phyloP scores from a whole-genome alignment of 2,113 vertebrate species.

The Maccullochella peelii region DNA sequence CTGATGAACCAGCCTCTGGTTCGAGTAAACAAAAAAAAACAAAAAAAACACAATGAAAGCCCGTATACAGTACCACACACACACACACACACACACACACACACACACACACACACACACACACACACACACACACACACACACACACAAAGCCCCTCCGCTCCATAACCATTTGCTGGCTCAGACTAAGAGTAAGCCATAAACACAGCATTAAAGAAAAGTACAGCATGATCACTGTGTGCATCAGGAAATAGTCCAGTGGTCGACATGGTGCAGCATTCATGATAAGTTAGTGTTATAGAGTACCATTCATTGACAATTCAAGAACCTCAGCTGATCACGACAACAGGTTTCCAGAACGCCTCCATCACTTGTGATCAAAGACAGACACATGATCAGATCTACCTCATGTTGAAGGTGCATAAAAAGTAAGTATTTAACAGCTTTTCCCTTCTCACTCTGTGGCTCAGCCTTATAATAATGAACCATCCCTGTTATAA shows the following conservation, averaged over 20 bases:
- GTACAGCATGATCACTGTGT: constrained; percentile 50
- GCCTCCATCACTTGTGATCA: not conserved
- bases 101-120: constrained; percentile 24
- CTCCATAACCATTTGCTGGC: constrained; percentile 37
- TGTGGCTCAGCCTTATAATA: not conserved
- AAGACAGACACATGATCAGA: constrained; percentile 30
- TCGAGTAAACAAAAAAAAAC: constrained; percentile 2
- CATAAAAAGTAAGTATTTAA: constrained; percentile 25
- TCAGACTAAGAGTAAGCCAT: constrained; percentile 28
- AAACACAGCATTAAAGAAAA: constrained; percentile 20
- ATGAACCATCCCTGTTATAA: not conserved
- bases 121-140: constrained; percentile 26
- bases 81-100: constrained; percentile 25
- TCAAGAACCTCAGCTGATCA: constrained; percentile 2
- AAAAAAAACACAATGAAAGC: not conserved
- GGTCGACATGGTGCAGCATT: constrained; percentile 71
- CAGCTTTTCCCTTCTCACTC: constrained; percentile 18
- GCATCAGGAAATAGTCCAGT: constrained; percentile 46
- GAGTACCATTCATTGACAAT: constrained; percentile 65
- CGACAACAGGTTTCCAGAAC: not conserved
- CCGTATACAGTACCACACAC: constrained; percentile 15
- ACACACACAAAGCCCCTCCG: constrained; percentile 1
- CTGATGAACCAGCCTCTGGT: constrained; percentile 23
- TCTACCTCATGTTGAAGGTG: constrained; percentile 52
- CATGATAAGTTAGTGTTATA: constrained; percentile 50